Conservation (phyloP, 2,113 vertebrate genomes). For the Callospermophilus lateralis region DNA sequence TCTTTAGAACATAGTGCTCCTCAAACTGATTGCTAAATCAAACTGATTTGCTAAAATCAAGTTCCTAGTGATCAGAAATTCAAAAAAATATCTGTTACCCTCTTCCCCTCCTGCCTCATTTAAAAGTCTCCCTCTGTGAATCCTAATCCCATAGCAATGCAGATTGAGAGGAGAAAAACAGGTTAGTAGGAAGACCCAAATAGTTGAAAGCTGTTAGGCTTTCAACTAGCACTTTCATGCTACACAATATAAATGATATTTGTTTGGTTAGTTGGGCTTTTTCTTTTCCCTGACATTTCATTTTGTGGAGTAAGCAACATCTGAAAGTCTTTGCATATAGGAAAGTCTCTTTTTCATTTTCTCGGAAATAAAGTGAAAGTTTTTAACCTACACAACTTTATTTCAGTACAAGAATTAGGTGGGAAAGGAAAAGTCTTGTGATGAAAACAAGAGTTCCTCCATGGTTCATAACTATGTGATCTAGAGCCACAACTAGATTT, state of each 20-base stretch:
- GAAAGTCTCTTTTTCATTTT: constrained; percentile 21
- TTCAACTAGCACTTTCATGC: neutral
- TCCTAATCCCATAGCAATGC: neutral
- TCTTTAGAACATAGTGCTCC: neutral
- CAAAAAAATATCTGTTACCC: neutral
- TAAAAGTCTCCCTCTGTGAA: neutral
- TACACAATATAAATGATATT: neutral
- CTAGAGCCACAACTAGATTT: neutral
- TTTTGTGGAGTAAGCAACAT: constrained; percentile 37
- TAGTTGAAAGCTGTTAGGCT: neutral
- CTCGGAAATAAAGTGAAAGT: neutral
- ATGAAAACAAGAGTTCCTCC: neutral
- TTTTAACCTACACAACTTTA: neutral
- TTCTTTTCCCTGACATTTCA: neutral
- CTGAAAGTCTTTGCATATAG: neutral
- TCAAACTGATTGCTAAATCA: neutral
- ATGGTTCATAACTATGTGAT: neutral
- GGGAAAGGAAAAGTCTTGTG: neutral
- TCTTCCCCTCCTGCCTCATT: neutral
- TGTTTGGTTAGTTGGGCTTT: neutral
- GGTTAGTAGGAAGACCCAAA: neutral
- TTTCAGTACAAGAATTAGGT: neutral
- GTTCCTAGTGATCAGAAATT: neutral
- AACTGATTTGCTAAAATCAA: neutral
- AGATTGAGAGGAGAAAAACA: neutral